These are phyloP conservation scores for Myotis myotis DNA, from an alignment of 2,797 vertebrate species.

Conservation along the genomic window DNA sequence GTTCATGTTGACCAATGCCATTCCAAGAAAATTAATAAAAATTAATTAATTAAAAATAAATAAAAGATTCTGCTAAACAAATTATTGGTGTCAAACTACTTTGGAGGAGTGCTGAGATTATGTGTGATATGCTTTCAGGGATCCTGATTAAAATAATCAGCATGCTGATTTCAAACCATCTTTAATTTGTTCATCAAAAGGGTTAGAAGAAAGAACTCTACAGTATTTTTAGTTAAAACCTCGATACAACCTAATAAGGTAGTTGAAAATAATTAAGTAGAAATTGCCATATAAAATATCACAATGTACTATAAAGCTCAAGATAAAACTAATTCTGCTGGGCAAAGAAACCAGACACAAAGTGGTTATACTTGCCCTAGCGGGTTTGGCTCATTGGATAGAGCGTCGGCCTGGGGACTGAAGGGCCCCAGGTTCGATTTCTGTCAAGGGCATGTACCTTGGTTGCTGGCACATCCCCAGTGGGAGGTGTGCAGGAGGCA, in stretches of 20 bases:
- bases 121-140: neutral
- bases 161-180: neutral
- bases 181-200: neutral
- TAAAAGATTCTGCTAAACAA: neutral
- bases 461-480: no score
- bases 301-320: neutral
- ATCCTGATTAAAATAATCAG: neutral
- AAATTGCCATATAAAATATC: neutral
- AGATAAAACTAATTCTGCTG: neutral
- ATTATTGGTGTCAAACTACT: neutral
- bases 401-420: no score
- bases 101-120: neutral
- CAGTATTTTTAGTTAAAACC: neutral
- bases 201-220: neutral
- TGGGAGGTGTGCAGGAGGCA: no score
- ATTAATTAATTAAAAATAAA: no score
- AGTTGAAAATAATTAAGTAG: neutral
- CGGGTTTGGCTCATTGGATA: no score
- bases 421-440: no score
- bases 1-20: no score
- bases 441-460: no score
- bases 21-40: no score
- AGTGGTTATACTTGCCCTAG: neutral
- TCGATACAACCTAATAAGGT: neutral
- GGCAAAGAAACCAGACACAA: neutral